Evolutionary conservation across 2,113 vertebrate species (phyloP), one percentile per base, ranked within the genome.

Genomic region (Panthera leo): DNA sequence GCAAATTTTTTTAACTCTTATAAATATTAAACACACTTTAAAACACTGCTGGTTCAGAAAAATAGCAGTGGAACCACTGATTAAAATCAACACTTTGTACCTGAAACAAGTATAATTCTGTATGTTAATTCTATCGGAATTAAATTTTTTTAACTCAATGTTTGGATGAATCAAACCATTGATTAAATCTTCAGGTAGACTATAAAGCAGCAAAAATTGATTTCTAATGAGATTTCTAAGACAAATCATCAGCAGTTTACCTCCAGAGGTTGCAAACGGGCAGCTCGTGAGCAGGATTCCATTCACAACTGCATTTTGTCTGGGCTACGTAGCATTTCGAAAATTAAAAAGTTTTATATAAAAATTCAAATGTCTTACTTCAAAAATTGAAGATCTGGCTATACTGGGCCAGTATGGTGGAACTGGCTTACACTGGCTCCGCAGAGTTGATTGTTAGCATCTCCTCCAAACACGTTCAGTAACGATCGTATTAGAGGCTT

Each of bases 171-270:
- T 48, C 27, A 78, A 78, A 10, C 75, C 75, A 78, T 78, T 31
- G 42, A 31, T 78, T 78, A 75, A 12, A 86, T 73, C 45, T 83
- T 12, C 13, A 85, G n/a, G 75, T 83, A 83, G 12, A 75, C 65
- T 79, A 67, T 39, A 93, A 76, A 78, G 48, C 36, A 84, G 21
- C 25, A 91, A 97, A 92, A 94, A 63, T 3, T 48, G 15, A 75
- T 88, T 94, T 91, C 70, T 80, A 95, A 58, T 83, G 84, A 89
- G 31, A 90, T 70, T 88, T 94, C 25, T 90, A 96, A 96, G 36
- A 82, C 11, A 95, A 65, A 42, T 85, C 80, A 85, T 80, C 71
- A 84, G 15, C 5, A 5, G 25, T 71, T 91, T 85, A 63, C 8
- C 48, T 53, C 34, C 82, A 85, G 29, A 88, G 61, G 7, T 21